Percentiles rank a stretch among this genome's conserved stretches.
Evolutionary conservation across 2,888 invertebrate genomes (phyloP).

Genomic region (Odontocerum albicorne): DNA sequence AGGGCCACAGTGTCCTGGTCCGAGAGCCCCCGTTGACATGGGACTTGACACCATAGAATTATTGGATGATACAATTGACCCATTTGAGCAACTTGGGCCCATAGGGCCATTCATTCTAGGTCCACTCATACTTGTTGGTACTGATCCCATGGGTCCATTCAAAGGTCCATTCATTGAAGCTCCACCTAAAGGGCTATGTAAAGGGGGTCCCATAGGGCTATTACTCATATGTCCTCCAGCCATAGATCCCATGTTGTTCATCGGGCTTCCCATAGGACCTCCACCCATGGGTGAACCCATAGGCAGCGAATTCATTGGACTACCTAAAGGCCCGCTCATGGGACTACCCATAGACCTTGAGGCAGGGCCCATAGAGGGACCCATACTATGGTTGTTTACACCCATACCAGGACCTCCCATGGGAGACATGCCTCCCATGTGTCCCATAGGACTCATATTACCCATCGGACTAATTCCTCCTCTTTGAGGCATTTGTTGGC

Average conservation of each 20-base stretch:
- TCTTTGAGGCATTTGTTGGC: conserved; percentile 62
- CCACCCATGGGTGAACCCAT: conserved; percentile 72
- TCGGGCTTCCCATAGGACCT: conserved; percentile 73
- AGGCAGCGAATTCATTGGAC: conserved; percentile 72
- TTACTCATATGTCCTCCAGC: conserved; percentile 65
- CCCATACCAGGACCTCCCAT: conserved; percentile 73
- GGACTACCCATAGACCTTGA: conserved; percentile 69
- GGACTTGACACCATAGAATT: conserved; percentile 60
- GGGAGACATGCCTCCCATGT: conserved; percentile 68
- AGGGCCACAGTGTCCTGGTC: conserved; percentile 57
- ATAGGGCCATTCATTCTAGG: conserved; percentile 59
- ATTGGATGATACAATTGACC: conserved; percentile 59
- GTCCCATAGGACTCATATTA: conserved; percentile 71
- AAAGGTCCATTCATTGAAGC: conserved; percentile 59
- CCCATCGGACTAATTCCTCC: conserved; percentile 69
- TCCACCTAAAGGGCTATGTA: conserved; percentile 69
- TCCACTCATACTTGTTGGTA: conserved; percentile 61
- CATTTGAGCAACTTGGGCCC: conserved; percentile 59
- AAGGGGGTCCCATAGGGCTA: conserved; percentile 74
- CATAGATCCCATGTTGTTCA: conserved; percentile 67
- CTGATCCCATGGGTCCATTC: conserved; percentile 62
- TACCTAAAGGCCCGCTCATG: conserved; percentile 61
- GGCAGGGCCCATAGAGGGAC: conserved; percentile 59
- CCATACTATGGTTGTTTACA: conserved; percentile 65
- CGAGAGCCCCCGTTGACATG: conserved; percentile 56